Conservation (phyloP, 2,888 invertebrate genomes). For the Chymomyza amoena region DNA sequence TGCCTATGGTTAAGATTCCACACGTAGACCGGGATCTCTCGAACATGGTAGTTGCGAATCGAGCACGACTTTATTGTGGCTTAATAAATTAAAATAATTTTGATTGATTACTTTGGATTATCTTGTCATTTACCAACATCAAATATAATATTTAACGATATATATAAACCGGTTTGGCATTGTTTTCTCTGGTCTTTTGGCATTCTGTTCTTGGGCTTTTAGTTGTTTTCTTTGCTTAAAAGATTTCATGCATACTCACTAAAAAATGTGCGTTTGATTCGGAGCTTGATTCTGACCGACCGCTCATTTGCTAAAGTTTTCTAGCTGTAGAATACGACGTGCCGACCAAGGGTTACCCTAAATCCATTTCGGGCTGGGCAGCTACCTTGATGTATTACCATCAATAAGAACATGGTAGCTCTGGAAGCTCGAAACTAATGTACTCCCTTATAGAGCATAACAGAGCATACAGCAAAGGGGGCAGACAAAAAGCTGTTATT, state of each 20-base stretch:
- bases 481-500: slow-evolving; percentile 12
- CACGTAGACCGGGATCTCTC: slow-evolving; percentile 22
- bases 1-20: slow-evolving; percentile 16
- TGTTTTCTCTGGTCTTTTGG: slow-evolving; percentile 50
- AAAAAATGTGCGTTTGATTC: slow-evolving; percentile 53
- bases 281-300: slow-evolving; percentile 23
- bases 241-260: slow-evolving; percentile 56
- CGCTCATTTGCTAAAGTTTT: slow-evolving; percentile 28
- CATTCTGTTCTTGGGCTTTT: slow-evolving; percentile 29
- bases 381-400: too few species aligned
- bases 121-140: slow-evolving; percentile 77
- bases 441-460: background rate
- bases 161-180: slow-evolving; percentile 70
- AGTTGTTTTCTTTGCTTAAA: slow-evolving; percentile 19
- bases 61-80: slow-evolving; percentile 70
- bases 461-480: background rate
- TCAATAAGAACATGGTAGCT: too few species aligned
- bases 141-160: slow-evolving; percentile 76
- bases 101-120: slow-evolving; percentile 78
- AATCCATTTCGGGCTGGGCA: background rate
- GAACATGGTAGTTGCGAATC: slow-evolving; percentile 64
- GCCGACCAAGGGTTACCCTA: background rate
- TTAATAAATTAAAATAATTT: slow-evolving; percentile 76
- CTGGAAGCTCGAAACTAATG: background rate
- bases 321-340: background rate